Conservation (phyloP, 2,113 vertebrate species). For the Lipophrys pholis region DNA sequence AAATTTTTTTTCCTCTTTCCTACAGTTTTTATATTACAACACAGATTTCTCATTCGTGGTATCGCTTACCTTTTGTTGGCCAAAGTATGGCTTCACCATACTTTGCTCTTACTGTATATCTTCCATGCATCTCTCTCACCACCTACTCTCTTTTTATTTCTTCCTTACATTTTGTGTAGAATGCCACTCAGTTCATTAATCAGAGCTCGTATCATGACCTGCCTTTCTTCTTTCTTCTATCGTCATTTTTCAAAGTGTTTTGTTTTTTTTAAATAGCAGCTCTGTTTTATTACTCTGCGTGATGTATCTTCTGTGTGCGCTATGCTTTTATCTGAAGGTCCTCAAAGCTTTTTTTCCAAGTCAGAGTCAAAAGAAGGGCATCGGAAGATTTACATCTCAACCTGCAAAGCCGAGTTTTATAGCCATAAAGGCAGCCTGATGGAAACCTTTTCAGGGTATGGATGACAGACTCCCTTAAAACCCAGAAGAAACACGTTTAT, state of each 20-base stretch:
- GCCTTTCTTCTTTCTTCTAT: background rate
- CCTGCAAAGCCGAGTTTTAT: conserved; percentile 14
- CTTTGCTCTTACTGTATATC: conserved; percentile 7
- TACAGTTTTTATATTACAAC: conserved; percentile 17
- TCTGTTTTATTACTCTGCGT: conserved; percentile 42
- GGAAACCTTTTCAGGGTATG: conserved; percentile 21
- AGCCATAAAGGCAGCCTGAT: conserved; percentile 15
- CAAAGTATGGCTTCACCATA: background rate
- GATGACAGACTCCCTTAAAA: conserved; percentile 9
- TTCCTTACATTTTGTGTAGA: conserved; percentile 24
- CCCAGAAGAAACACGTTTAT: conserved; percentile 18
- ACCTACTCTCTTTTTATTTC: conserved; percentile 8
- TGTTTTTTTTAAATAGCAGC: conserved; percentile 26
- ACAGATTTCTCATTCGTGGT: conserved; percentile 11
- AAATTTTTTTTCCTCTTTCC: background rate
- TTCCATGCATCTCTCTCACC: conserved; percentile 8
- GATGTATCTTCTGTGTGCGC: conserved; percentile 21
- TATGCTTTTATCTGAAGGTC: conserved; percentile 38
- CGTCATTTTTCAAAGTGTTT: conserved; percentile 2
- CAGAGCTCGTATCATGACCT: conserved; percentile 30
- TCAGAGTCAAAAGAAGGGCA: conserved; percentile 28
- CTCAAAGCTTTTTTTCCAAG: conserved; percentile 19
- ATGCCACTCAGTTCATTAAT: conserved; percentile 44
- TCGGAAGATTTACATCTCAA: conserved; percentile 27
- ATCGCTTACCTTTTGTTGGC: background rate